phyloP scores from a whole-genome alignment of 2,113 vertebrate genomes.

The Oxyruncus cristatus region DNA sequence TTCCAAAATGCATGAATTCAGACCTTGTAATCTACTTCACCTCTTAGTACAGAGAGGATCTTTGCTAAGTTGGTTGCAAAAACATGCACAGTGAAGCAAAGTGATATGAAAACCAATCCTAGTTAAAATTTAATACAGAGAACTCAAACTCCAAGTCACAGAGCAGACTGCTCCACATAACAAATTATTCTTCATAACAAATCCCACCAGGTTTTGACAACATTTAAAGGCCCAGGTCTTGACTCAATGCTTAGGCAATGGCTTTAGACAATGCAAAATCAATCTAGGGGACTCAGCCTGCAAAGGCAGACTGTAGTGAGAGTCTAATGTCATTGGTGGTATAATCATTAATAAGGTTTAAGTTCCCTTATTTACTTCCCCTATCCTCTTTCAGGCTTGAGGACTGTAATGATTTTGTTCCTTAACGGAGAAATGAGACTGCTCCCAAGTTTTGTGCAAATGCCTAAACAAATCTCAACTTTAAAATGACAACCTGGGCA shows the following conservation, averaged over 20 bases:
- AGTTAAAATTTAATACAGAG: not conserved
- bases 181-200: not conserved
- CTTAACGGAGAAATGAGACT: not conserved
- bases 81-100: not conserved
- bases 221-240: not conserved
- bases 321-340: rapidly evolving
- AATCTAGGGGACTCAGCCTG: not conserved
- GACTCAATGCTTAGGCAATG: not conserved
- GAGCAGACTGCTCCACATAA: not conserved
- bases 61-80: not conserved
- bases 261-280: not conserved
- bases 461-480: not conserved
- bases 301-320: not conserved
- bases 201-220: not conserved
- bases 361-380: not conserved
- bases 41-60: not conserved
- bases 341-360: not conserved
- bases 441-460: not conserved
- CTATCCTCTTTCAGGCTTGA: not conserved
- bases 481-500: not conserved
- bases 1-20: not conserved
- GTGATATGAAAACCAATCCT: not conserved
- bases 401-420: not conserved
- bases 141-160: not conserved
- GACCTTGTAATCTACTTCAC: not conserved